Base-by-base conservation (phyloP, 2,797 vertebrate species). In the Mus minutoides region DNA sequence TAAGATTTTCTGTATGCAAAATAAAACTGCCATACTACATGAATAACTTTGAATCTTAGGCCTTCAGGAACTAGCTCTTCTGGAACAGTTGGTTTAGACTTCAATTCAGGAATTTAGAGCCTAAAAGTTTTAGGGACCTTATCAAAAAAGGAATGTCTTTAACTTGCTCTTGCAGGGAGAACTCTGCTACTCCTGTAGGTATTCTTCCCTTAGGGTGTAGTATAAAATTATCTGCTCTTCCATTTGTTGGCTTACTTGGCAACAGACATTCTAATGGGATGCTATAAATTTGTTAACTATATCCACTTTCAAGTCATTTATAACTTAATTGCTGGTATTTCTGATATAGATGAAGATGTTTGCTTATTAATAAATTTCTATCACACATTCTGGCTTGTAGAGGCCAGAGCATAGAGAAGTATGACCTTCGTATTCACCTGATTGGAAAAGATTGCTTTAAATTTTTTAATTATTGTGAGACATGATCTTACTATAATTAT, bases 341-440 rank as follows among this genome's bases (percentile, higher is more conserved):
- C 73, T 96, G 85, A 54, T 96, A 88, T 92, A 92, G 96, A 92
- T 80, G 84, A 85, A 97, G 34, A 85, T 97, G 83, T 90, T 89
- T 96, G 80, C 67, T 94, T 97, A 76, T 93, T 95, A 97, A 97
- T 98, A 97, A 97, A 97, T 96, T 94, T 31, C 77, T 96, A 82
- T 89, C 67, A 71, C 88, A 91, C 95, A 96, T 76, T 75, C 69
- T 97, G 92, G 84, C 82, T 96, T 96, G 88, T 97, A 79, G 40
- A 94, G 60, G 49, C 62, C 49, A 96, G 85, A 78, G 88, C 75
- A 91, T n/a, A 88, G 62, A 46, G 67, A 93, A 84, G 22, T 60
- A 83, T 84, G 40, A 75, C 54, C 52, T 71, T 52, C 82, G 13
- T 83, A 43, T 62, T 56, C 6, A 64, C 34, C 24, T 58, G 60